phyloP scores from a whole-genome alignment of 2,113 vertebrate genomes.

The Sphyrna mokarran region DNA sequence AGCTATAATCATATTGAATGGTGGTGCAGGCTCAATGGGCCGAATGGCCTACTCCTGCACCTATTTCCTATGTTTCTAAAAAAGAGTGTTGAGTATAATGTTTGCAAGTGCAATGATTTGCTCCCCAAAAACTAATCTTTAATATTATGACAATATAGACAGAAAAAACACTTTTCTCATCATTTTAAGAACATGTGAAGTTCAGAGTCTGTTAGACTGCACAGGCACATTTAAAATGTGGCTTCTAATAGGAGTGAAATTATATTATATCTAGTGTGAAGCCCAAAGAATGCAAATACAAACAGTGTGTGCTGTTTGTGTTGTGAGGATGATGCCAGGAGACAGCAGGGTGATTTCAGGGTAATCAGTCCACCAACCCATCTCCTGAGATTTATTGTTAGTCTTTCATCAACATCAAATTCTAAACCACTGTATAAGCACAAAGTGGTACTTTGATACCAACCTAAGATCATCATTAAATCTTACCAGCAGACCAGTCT shows the following conservation, averaged over 20 bases:
- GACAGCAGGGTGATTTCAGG: too few species aligned
- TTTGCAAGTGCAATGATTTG: neutral
- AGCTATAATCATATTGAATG: too few species aligned
- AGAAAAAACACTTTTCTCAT: neutral
- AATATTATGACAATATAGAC: neutral
- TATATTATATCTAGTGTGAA: neutral
- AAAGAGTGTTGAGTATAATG: neutral
- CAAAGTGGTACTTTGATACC: neutral
- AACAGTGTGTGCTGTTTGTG: too few species aligned
- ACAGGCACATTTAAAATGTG: neutral
- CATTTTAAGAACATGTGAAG: neutral
- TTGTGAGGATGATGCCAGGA: too few species aligned
- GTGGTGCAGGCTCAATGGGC: too few species aligned
- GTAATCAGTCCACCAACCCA: neutral
- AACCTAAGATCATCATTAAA: neutral
- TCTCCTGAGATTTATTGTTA: neutral
- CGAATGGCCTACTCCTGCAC: too few species aligned
- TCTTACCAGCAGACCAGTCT: neutral
- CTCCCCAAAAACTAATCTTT: neutral
- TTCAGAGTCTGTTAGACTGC: neutral
- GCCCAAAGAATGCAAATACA: neutral
- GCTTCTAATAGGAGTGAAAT: neutral
- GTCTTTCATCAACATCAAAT: neutral
- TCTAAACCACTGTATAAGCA: neutral
- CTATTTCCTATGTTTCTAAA: neutral